Conservation (phyloP, 2,113 vertebrate species). For the Hiodon alosoides region DNA sequence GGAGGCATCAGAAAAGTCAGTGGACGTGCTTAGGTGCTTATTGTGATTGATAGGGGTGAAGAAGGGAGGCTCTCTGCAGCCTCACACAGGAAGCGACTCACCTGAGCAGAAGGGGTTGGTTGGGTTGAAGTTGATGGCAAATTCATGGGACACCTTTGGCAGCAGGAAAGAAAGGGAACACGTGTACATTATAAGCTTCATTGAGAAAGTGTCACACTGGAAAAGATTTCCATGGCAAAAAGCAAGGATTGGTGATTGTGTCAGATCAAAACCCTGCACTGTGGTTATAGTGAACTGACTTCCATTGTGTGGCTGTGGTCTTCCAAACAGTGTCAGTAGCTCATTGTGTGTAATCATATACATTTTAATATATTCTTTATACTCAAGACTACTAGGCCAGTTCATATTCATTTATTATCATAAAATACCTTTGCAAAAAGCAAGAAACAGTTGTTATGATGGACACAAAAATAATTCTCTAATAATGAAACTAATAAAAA, state of each 20-base stretch:
- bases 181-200: not conserved
- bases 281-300: not conserved
- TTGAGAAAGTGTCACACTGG: not conserved
- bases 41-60: no score
- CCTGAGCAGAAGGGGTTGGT: conserved; percentile 94
- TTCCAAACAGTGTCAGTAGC: not conserved
- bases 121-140: conserved; percentile 97
- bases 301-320: not conserved
- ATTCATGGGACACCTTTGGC: conserved; percentile 96
- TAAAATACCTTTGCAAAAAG: no score
- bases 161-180: conserved; percentile 27
- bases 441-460: no score
- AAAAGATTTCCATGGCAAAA: not conserved
- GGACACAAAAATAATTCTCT: no score
- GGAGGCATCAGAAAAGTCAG: no score
- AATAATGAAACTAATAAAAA: no score
- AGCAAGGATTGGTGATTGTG: not conserved
- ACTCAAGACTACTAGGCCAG: no score
- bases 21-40: no score
- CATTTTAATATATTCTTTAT: no score
- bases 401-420: no score
- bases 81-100: conserved; percentile 50
- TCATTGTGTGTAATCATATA: not conserved
- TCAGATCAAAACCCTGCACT: no score
- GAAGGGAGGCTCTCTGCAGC: not conserved